Base-by-base conservation (phyloP, 2,797 vertebrate genomes). In the Lepidocolaptes lacrymiger region DNA sequence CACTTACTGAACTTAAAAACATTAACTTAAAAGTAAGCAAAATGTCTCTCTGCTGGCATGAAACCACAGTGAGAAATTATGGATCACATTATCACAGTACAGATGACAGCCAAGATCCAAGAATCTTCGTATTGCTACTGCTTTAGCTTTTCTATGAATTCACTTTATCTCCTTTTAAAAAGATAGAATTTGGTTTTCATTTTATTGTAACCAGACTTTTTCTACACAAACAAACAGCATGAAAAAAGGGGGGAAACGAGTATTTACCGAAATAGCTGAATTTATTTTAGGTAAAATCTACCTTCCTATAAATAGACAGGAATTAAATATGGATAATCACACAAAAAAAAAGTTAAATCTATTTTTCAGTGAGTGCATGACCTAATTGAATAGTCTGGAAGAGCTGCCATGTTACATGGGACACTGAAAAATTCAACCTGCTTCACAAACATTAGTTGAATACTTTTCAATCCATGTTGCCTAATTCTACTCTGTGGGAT, bases 201-300 rank as follows among this genome's bases (percentile, higher is more conserved):
- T 67, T 64, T 86, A 19, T 44, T 64, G 6, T 37, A 76, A 75
- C 24, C 54, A 69, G 34, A 36, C 8, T 43, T 81, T 28, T 89
- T 84, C 49, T 13, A 36, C 7, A 41, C 28, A 79, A 4, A 77
- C 2, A 72, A 81, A 32, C 36, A 89, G 26, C 8, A 39, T 26
- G 46, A 20, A 32, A 34, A 26, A 74, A 28, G 1, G 1, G 3
- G 0, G 9, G 9, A 12, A 81, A 34, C 7, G 0, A 64, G 5
- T 9, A 59, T 51, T 77, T 68, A 74, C 58, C 32, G 62, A 39
- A 85, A 63, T 6, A 85, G 52, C 7, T 20, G 6, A n/a, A 66
- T 36, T 59, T 54, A 22, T 58, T 85, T 91, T 56, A 44, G 15
- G 43, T 34, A 26, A 92, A 58, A 10, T 67, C 21, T 48, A 58